Base-by-base conservation (phyloP, 2,888 invertebrate genomes). In the Tenthredo mesomela region DNA sequence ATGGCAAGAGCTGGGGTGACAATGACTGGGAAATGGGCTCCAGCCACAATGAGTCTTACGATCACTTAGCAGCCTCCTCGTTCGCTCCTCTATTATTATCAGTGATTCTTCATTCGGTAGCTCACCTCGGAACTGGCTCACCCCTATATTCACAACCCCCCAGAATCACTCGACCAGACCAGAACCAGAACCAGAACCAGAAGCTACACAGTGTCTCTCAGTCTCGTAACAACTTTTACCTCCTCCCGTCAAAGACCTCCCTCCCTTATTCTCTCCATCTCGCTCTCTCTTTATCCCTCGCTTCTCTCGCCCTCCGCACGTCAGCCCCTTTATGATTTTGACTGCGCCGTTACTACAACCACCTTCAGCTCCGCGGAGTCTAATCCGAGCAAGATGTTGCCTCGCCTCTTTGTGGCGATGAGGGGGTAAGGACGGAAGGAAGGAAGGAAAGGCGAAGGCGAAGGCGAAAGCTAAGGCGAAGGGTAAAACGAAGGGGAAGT, bases 381-480 rank as follows among this genome's bases (percentile, higher is more conserved):
- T 91, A 91, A 92, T 92, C 90, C 90, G 88, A 89, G 91, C 91
- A 92, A 92, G 92, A 92, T 91, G 91, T 92, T 91, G 89, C 90
- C 88, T 85, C 85, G 86, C 85, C 87, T 87, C 86, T 85, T 83
- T 82, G 29, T 82, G 73, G 85, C 84, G 75, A 84, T 80, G 87
- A 87, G 47, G 43, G 43, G 33, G 78, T 70, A 88, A 89, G 88
- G 87, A 87, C 80, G 86, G 85, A 86, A 87, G 82, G 86, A 86
- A 87, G 86, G 87, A 84, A 87, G 86, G 86, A 86, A 37, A 9
- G 78, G 2, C 2, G 4, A 37, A 37, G 78, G 12, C 50, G 70
- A 82, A 85, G 88, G 88, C 87, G 87, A 88, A 89, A 91, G 90
- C 88, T 89, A 89, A 67, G 82, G 21, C 70, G 71, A 73, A 85